A percentile compares a stretch with the other conserved stretches of the same genome.
Evolutionary conservation across 2,113 vertebrate species (phyloP).

Genomic region (Colinus virginianus): DNA sequence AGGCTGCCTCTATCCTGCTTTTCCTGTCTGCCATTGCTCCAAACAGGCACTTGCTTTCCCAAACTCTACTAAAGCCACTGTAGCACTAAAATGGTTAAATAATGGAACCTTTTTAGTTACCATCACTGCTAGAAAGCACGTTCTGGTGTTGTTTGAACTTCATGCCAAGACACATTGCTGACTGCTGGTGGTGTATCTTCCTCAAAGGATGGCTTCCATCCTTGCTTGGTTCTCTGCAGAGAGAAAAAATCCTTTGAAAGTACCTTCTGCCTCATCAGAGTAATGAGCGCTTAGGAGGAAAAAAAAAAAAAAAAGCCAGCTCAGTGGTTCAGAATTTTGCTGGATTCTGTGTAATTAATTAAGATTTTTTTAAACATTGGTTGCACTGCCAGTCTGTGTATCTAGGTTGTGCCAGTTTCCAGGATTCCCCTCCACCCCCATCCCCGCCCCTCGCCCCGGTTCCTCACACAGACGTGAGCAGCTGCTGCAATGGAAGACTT

Average conservation of each 20-base stretch:
- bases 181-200: conserved; percentile 1
- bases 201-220: conserved; percentile 32
- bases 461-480: conserved; percentile 21
- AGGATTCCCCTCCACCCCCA: conserved; percentile 63
- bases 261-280: not conserved
- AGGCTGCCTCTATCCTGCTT: not conserved
- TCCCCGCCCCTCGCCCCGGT: conserved; percentile 72
- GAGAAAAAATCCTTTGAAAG: conserved; percentile 47
- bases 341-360: conserved; percentile 58
- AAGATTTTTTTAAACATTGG: conserved; percentile 9
- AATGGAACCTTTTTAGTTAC: not conserved
- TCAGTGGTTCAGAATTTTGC: conserved; percentile 18
- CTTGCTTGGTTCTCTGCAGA: not conserved
- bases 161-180: accelerated
- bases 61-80: not conserved
- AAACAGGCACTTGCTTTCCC: not conserved
- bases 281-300: not conserved
- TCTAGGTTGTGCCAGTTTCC: conserved; percentile 54
- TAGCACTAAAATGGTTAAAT: not conserved
- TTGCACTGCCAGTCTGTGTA: conserved; percentile 22
- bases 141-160: not conserved
- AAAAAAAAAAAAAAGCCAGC: not conserved
- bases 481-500: conserved; percentile 55
- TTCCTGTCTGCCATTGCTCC: not conserved
- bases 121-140: not conserved